Conservation (phyloP, 2,888 invertebrate species). For the Chloromyia formosa region DNA sequence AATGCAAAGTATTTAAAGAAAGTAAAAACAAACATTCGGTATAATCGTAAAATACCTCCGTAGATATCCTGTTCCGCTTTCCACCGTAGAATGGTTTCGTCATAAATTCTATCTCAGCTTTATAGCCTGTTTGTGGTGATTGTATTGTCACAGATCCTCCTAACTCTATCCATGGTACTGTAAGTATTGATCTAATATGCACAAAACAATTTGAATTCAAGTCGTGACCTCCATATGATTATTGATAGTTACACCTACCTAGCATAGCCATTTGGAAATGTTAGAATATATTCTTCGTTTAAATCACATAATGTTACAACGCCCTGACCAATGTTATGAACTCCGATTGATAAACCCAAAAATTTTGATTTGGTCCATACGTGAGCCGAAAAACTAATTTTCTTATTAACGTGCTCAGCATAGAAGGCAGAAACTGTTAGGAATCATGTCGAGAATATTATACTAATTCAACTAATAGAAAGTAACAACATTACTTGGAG, state of each 20-base stretch:
- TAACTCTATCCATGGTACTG: constrained; percentile 98
- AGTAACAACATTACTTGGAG: constrained; percentile 78
- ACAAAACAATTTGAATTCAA: neutral
- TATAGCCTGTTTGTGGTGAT: constrained; percentile 93
- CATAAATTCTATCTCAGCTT: constrained; percentile 91
- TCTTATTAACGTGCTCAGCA: constrained; percentile 92
- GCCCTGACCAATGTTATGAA: constrained; percentile 96
- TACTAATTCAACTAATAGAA: neutral
- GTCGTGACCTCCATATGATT: no score
- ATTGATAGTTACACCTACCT: constrained; percentile 66
- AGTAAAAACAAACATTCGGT: neutral
- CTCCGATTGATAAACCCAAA: constrained; percentile 96
- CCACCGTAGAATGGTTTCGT: constrained; percentile 99
- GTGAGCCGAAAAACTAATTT: constrained; percentile 92
- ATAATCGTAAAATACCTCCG: constrained; percentile 77
- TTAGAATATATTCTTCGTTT: constrained; percentile 93
- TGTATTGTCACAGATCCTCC: constrained; percentile 91
- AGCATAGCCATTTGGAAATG: constrained; percentile 99
- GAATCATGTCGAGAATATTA: neutral
- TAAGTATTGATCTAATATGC: constrained; percentile 86
- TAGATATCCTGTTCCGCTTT: constrained; percentile 88
- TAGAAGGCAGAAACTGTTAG: constrained; percentile 94
- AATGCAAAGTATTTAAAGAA: constrained; percentile 53
- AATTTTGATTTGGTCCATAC: constrained; percentile 99
- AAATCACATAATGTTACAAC: constrained; percentile 88